Conservation (phyloP, 1,140 invertebrate genomes). For the Pseudomyrmex sp. region DNA sequence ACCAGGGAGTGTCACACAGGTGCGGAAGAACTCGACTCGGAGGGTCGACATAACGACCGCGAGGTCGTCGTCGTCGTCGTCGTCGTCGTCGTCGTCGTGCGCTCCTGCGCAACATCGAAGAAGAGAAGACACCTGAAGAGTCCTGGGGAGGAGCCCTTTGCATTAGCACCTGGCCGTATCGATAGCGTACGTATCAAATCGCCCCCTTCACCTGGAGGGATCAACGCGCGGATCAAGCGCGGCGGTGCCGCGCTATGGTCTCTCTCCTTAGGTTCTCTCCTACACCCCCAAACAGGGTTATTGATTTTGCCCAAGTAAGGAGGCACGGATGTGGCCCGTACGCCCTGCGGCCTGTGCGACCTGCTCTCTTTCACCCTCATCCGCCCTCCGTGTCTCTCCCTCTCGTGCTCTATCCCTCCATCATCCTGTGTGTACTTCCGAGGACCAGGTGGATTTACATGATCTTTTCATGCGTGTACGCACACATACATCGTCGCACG, state of each 20-base stretch:
- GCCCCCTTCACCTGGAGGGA: constrained; percentile 34
- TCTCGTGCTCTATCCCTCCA: constrained; percentile 16
- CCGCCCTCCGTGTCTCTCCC: constrained; percentile 22
- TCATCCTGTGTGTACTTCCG: constrained; percentile 51
- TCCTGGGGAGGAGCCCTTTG: constrained; percentile 49
- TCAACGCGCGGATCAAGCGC: constrained; percentile 63
- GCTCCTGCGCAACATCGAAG: constrained; percentile 38
- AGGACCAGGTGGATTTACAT: constrained; percentile 32
- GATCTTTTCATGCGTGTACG: constrained; percentile 8
- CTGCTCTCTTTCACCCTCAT: constrained; percentile 66
- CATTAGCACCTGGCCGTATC: constrained; percentile 61
- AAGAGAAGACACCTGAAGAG: neutral
- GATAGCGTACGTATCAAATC: constrained; percentile 64
- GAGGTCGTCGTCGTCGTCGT: neutral
- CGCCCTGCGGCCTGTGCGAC: constrained; percentile 77
- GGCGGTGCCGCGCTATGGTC: constrained; percentile 72
- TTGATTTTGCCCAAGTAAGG: constrained; percentile 83
- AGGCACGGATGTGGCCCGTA: constrained; percentile 77
- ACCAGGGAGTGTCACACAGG: constrained; percentile 55
- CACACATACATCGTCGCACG: neutral
- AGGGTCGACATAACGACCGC: neutral
- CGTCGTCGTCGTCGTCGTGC: constrained; percentile 8
- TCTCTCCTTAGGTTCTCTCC: constrained; percentile 80
- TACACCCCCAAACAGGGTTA: constrained; percentile 82
- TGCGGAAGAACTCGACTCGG: constrained; percentile 25